Base-by-base conservation (phyloP, 2,797 vertebrate genomes). In the Prunella strophiata region DNA sequence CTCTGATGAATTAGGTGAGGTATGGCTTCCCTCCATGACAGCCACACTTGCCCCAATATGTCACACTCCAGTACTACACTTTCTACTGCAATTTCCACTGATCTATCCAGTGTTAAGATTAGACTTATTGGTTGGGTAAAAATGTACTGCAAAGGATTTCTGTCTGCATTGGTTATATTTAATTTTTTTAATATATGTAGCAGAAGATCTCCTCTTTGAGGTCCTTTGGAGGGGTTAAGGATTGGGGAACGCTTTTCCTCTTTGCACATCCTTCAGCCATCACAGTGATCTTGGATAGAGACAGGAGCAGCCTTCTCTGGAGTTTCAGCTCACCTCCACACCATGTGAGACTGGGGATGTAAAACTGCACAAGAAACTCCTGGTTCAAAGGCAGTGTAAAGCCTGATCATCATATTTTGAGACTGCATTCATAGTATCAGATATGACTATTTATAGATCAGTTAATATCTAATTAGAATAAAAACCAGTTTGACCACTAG, bases 71-170 rank as follows among this genome's bases (percentile, higher is more conserved):
- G 25, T 62, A 3, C 19, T 80, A 1, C 20, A 26, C 51, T 67
- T n/a, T 34, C 21, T 43, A 48, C 18, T 22, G 54, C 45, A 48
- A 21, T 78, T 79, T 59, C 62, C 40, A 47, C 51, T 13, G 11
- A 5, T 57, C n/a, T 75, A 0, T 45, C 22, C 26, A 42, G 17
- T 19, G 16, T 1, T 85, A 23, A 52, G 30, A 16, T 59, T 34
- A 45, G 26, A 59, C 9, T 87, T 0, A 0, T 4, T 3, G 1
- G 5, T 0, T 88, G 52, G 13, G n/a, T 80, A 29, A 67, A 87
- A 87, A 38, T 12, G 9, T 58, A 43, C 62, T 16, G 21, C 30
- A 63, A 57, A 57, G 19, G 8, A 63, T 80, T 87, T 85, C 48
- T 71, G 19, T 55, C 42, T 83, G 29, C 27, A 23, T 65, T 0